Evolutionary conservation across 2,113 vertebrate genomes (phyloP), one percentile per base, ranked within the genome.

Genomic region (Cyphomyrus discorhynchus): DNA sequence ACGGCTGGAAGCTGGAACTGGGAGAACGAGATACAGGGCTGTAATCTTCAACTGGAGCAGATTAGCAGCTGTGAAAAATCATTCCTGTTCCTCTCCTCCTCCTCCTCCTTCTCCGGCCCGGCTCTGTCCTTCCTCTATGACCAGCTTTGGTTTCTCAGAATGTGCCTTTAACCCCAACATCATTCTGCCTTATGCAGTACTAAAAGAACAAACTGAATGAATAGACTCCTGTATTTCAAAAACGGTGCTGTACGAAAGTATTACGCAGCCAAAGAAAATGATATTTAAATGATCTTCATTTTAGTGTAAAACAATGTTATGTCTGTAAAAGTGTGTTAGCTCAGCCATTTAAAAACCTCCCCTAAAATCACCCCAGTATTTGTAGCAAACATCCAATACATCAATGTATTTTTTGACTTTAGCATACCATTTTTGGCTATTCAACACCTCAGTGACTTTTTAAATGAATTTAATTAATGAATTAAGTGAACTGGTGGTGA

Each of bases 31-130:
- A 42, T 45, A 10, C 58, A 47, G 5, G 24, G 19, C 50, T 45
- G 31, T 66, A 39, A 53, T 74, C 88, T 89, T 50, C 88, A 83
- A 35, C 88, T 83, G 50, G 35, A 80, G 31, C 77, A 35, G 31
- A 82, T 82, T 80, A 53, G 17, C 74, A 24, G 49, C 70, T 82
- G 27, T 45, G 87, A 42, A 45, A 45, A 88, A 88, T n/a, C 56
- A 66, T 39, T 45, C 58, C 31, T 10, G 42, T 35, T 58, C 42
- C 19, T 21, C 21, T 35, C 27, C 39, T 19, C 27, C 39, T 19
- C 88, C 70, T 89, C 27, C 39, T 19, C 27, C 39, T 19, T 74
- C 70, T 89, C 2, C 35, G 31, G 77, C 21, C 42, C 88, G 1
- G 50, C 10, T 11, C 74, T 35, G 31, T 27, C 47, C 35, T 19